A percentile compares a stretch with the other conserved stretches of the same genome.
phyloP scores from a whole-genome alignment of 2,113 vertebrate genomes.

The Benitochromis conjunctus region DNA sequence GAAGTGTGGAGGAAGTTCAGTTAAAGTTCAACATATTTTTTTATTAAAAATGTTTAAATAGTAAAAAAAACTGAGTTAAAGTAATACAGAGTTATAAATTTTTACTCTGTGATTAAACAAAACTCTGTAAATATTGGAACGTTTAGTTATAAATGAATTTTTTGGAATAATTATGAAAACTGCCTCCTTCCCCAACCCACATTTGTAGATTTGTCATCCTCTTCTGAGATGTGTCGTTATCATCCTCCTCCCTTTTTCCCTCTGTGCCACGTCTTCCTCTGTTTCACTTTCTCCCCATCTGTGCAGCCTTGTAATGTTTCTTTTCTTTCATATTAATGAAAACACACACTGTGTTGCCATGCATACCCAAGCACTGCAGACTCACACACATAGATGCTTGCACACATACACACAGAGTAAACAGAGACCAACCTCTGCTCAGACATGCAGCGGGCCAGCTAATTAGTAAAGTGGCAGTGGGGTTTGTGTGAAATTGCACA shows the following conservation, averaged over 20 bases:
- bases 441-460: constrained; percentile 34
- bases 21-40: background rate
- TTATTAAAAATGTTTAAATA: background rate
- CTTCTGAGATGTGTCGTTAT: background rate
- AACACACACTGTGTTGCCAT: background rate
- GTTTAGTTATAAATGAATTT: background rate
- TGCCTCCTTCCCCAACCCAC: background rate
- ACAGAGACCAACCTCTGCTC: constrained; percentile 22
- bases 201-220: background rate
- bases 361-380: background rate
- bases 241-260: background rate
- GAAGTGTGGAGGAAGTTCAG: background rate
- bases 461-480: constrained; percentile 52
- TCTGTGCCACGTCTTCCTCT: background rate
- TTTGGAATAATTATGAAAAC: background rate
- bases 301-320: background rate
- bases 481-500: constrained; percentile 21
- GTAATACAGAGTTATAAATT: background rate
- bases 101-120: background rate
- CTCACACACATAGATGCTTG: background rate
- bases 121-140: fast-evolving
- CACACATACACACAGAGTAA: background rate
- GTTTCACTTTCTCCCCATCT: constrained; percentile 4
- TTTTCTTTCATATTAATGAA: background rate
- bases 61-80: background rate